Evolutionary conservation across 1,140 invertebrate genomes (phyloP).

Genomic region (Cyphomyrmex costatus): DNA sequence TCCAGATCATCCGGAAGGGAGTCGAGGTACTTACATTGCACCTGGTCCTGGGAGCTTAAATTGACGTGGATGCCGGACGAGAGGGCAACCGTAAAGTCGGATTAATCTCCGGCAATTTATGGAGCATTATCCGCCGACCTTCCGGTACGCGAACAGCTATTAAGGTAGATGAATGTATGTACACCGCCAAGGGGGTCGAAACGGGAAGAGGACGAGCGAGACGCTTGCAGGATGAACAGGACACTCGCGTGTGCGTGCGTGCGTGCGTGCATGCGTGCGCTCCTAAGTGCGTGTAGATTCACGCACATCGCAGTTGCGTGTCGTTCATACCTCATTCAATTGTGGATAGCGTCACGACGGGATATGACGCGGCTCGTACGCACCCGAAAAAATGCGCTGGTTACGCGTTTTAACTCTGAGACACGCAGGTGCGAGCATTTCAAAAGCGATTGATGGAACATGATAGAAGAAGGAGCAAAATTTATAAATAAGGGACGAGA

Average conservation of each 20-base stretch:
- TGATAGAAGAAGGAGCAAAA: not conserved
- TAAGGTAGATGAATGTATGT: slow-evolving; percentile 52
- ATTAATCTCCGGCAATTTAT: slow-evolving; percentile 71
- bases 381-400: slow-evolving; percentile 24
- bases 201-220: slow-evolving; percentile 25
- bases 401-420: slow-evolving; percentile 11
- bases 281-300: not conserved
- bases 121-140: slow-evolving; percentile 66
- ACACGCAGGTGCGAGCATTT: slow-evolving; percentile 19
- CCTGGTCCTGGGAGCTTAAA: slow-evolving; percentile 52
- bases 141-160: slow-evolving; percentile 64
- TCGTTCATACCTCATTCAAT: slow-evolving; percentile 62
- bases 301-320: slow-evolving; percentile 38
- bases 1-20: slow-evolving; percentile 14
- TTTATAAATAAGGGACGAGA: not conserved
- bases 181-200: slow-evolving; percentile 20
- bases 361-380: slow-evolving; percentile 27
- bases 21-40: slow-evolving; percentile 15
- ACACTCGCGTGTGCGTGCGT: not conserved
- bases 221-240: slow-evolving; percentile 25
- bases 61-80: slow-evolving; percentile 6
- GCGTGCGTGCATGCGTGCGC: slow-evolving; percentile 5
- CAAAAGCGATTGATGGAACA: not conserved
- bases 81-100: slow-evolving; percentile 42
- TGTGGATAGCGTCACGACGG: slow-evolving; percentile 26